Conservation (phyloP, 2,888 invertebrate genomes). For the Drosophila histrio region DNA sequence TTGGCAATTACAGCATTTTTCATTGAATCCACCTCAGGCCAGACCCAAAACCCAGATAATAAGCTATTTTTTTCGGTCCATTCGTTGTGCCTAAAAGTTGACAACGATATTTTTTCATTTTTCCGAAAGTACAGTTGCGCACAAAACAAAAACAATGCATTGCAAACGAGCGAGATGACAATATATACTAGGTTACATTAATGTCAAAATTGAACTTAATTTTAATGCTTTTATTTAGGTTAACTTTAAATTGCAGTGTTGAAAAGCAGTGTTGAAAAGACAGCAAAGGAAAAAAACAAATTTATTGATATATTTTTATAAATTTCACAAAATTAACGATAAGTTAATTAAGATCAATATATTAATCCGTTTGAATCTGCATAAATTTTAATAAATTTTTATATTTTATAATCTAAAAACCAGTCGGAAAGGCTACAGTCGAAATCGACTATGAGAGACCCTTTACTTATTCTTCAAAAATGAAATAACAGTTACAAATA, state of each 20-base stretch:
- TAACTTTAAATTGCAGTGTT: neutral
- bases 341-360: too few species aligned
- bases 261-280: too few species aligned
- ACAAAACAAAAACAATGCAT: conserved; percentile 4
- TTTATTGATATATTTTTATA: too few species aligned
- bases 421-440: too few species aligned
- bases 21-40: conserved; percentile 2
- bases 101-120: conserved; percentile 9
- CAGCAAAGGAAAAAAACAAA: too few species aligned
- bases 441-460: too few species aligned
- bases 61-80: neutral
- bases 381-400: too few species aligned
- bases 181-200: neutral
- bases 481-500: too few species aligned
- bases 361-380: too few species aligned
- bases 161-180: neutral
- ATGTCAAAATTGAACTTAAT: neutral
- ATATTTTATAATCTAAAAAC: too few species aligned
- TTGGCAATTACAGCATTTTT: conserved; percentile 51
- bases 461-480: too few species aligned
- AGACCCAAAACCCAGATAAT: conserved; percentile 8
- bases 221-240: neutral
- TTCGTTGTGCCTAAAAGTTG: conserved; percentile 24
- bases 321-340: too few species aligned
- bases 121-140: conserved; percentile 36